Evolutionary conservation across 1,140 invertebrate species (phyloP), one percentile per base, ranked within the genome.

Genomic region (Camponotus vicinus): DNA sequence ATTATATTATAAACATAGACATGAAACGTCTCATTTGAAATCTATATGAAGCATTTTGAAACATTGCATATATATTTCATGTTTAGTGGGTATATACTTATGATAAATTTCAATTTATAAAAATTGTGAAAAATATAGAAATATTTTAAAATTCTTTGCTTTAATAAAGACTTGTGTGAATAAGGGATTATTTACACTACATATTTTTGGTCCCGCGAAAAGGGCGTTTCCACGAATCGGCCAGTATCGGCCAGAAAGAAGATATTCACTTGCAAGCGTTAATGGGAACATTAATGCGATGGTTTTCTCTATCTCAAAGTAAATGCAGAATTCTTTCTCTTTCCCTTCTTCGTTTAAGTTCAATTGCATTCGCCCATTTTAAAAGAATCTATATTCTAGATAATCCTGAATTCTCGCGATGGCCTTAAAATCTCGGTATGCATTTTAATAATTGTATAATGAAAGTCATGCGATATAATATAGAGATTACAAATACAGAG

Each of bases 281-380:
- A 80, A 88, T 76, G 27, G 75, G 42, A 80, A 32, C 55, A 75
- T 89, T 85, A 89, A 88, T 76, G 21, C n/a, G 52, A 52, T 21
- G 15, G 55, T 82, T 63, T 85, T 75, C 18, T 34, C 15, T 18
- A 21, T 45, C 6, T 49, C 21, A 64, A 67, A 27, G n/a, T 52
- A 42, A 59, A 64, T n/a, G 8, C 45, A 59, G 13, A 3, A 59
- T 11, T 34, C 27, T 32, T 52, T 61, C n/a, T 2, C 45, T n/a
- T n/a, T 67, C 18, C 11, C 55, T 45, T n/a, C 21, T 40, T 83
- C 63, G 45, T 87, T 84, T 77, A 84, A 84, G 55, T 84, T 88
- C 86, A 71, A 76, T 57, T 4, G 49, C 87, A 88, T 34, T 61
- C 27, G 32, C 13, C 0, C 37, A 6, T 55, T 55, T 18, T 3